These are phyloP conservation scores for Hetaerina americana DNA, from an alignment of 1,140 invertebrate species.

Conservation along the genomic window DNA sequence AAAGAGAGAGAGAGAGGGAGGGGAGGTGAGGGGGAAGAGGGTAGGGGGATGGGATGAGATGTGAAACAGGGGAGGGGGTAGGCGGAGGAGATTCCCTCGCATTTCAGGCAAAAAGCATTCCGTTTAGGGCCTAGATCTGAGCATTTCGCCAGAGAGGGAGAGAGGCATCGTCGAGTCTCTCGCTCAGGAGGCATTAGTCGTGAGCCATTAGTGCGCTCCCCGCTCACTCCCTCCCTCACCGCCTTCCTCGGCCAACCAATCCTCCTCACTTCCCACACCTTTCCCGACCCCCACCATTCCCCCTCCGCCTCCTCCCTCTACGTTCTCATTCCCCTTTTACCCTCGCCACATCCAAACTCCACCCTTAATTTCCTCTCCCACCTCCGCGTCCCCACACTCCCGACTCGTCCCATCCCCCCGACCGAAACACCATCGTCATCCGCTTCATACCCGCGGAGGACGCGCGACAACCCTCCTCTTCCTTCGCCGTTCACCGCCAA, in stretches of 20 bases:
- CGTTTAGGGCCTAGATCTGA: neutral
- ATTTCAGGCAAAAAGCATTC: neutral
- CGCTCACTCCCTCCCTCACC: neutral
- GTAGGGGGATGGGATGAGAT: neutral
- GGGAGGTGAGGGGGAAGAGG: neutral
- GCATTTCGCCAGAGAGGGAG: too few species aligned
- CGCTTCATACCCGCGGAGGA: too few species aligned
- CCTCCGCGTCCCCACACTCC: too few species aligned
- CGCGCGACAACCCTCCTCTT: too few species aligned
- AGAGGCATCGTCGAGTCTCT: neutral
- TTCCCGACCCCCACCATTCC: neutral
- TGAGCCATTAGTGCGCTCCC: neutral
- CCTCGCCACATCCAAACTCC: too few species aligned
- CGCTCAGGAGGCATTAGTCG: neutral
- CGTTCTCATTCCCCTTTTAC: neutral
- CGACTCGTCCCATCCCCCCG: too few species aligned
- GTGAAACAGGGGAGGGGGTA: neutral
- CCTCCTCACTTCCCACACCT: neutral
- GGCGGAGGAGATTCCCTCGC: too few species aligned
- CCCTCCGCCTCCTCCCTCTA: neutral
- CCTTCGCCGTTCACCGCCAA: too few species aligned
- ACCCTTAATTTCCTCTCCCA: neutral
- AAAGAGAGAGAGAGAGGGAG: neutral
- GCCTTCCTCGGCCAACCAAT: neutral
- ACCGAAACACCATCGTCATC: too few species aligned